Evolutionary conservation across 2,888 invertebrate species (phyloP), one percentile per base, ranked within the genome.

Genomic region (Noctua janthe): DNA sequence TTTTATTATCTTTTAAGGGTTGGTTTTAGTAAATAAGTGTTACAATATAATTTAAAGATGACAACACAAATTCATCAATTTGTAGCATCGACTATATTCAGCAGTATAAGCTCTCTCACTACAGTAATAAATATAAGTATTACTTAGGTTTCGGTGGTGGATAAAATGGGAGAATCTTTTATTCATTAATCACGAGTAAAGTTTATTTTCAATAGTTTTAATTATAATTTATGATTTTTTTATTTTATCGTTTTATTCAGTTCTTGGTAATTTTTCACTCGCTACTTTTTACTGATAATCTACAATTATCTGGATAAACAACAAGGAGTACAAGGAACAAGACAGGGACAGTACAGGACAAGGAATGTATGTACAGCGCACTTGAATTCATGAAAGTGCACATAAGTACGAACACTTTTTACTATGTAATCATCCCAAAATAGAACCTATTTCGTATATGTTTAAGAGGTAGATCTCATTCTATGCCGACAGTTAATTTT

Each of bases 91-190:
- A 35, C 87, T 88, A 74, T 72, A 85, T 89, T 81, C 89, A 35
- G 35, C 35, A 35, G 88, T 87, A 84, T 88, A 88, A 81, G 86
- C 83, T 90, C 87, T 91, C 91, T 91, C 92, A 93, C 92, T 91
- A 89, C 89, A 89, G 92, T 91, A 35, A 35, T 35, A 35, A 93
- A 94, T 90, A 90, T 94, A 93, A 94, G 94, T 94, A 92, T 93
- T 94, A 95, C 92, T 94, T 94, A 93, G 92, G 92, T 92, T 93
- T 93, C 88, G 95, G 96, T 96, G 96, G 94, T 94, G 96, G 96
- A 95, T 29, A 29, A 29, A 29, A 29, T 29, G 29, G 29, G 91
- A 90, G 80, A 29, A 29, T 29, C 29, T 29, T 29, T 29, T 29
- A 29, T 29, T 29, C 29, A 29, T 29, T 29, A 91, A 90, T 93